These are phyloP conservation scores for Metallyticus violacea DNA, from an alignment of 2,888 invertebrate species.

Conservation along the genomic window DNA sequence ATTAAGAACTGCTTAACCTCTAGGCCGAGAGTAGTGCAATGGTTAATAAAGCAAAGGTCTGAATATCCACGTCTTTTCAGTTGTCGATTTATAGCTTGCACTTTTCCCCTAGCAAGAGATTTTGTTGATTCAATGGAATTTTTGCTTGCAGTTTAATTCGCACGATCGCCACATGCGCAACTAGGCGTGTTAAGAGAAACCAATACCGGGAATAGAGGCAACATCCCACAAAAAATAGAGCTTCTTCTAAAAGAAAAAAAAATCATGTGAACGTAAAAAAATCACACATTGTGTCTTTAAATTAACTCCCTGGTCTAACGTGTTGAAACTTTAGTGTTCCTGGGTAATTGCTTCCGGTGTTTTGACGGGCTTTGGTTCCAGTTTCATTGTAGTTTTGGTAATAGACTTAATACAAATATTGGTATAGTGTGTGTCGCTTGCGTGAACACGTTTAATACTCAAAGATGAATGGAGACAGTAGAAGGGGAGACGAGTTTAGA, in stretches of 20 bases:
- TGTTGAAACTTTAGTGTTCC: conserved; percentile 17
- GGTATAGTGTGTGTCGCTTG: conserved; percentile 16
- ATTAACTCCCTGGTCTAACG: not conserved
- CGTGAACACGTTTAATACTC: conserved; percentile 17
- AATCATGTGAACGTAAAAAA: not conserved
- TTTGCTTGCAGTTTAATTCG: not conserved
- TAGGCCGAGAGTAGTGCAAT: too few relatives aligned
- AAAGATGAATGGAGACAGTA: not conserved
- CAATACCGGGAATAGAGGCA: not conserved
- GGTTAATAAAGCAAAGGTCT: too few relatives aligned
- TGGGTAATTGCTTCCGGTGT: conserved; percentile 16
- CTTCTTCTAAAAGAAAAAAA: not conserved
- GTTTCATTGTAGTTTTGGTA: conserved; percentile 12
- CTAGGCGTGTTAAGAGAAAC: not conserved
- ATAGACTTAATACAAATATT: conserved; percentile 17
- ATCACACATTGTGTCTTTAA: not conserved
- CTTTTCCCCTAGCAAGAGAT: not conserved
- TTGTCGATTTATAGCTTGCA: too few relatives aligned
- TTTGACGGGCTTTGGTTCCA: conserved; percentile 12
- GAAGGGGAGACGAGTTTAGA: not conserved
- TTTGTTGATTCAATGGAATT: not conserved
- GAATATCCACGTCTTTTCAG: too few relatives aligned
- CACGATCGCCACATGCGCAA: not conserved
- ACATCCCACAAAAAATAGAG: too few relatives aligned
- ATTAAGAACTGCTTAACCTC: too few relatives aligned